Base-by-base conservation (phyloP, 2,888 invertebrate genomes). In the Dugesia japonica region DNA sequence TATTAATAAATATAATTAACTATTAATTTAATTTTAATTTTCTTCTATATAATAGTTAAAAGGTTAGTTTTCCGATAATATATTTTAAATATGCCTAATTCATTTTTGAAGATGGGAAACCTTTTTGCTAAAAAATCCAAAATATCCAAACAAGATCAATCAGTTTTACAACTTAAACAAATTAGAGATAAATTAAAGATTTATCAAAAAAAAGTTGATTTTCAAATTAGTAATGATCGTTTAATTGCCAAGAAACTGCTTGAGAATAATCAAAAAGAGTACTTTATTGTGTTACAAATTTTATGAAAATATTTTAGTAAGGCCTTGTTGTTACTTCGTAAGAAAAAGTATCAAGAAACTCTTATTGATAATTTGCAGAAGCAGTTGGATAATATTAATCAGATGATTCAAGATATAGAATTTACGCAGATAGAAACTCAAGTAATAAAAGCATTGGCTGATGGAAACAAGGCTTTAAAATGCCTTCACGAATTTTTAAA, bases 121-220 rank as follows among this genome's bases (percentile, higher is more conserved):
- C 0, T 76, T 26, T 76, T 76, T 26, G 20, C 17, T 28, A 76
- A 76, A 42, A 80, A 77, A 88, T 82, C 84, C 0, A 81, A 85
- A 72, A 84, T 97, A 27, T 94, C 95, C 0, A 91, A 94, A 80
- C 94, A 95, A 82, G 97, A 97, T 86, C 92, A 90, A 86, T 94
- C 94, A 71, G 89, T 97, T 79, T 86, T 97, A 86, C 92, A 95
- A 89, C 86, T 98, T 79, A 98, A 98, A 86, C 92, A 93, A 85
- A 93, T 95, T 84, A 88, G 97, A 81, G 97, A 98, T 86, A 93
- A 92, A 85, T 86, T 98, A 77, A 92, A 92, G 84, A 92, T 92
- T 82, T 95, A 95, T 84, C 94, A 94, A 84, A 92, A 89, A 85
- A 89, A 90, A 82, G 91, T 97, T 80, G 91, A 91, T 84, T 83